Evolutionary conservation across 1,140 invertebrate species (phyloP), one percentile per base, ranked within the genome.

Genomic region (Leptinotarsa lineolata): DNA sequence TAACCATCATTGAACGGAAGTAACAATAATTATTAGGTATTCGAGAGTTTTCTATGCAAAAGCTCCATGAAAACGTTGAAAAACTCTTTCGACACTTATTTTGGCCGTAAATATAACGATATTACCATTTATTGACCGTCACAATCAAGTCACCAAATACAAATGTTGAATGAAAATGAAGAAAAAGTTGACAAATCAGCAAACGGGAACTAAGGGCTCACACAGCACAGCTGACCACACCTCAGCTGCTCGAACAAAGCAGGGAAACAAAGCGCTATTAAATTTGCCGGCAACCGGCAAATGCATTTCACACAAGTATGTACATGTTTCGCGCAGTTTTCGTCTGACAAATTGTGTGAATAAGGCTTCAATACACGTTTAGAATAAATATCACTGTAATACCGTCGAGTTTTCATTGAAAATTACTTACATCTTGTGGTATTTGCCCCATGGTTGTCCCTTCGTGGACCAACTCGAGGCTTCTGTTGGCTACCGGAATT

Each of bases 401-500:
- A 39, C 30, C 4, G 20, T 63, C 20, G 20, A 63, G 11, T 63
- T 63, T 63, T 63, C n/a, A 30, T 63, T 63, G 13, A 63, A 16
- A 21, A 66, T n/a, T 68, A 88, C 86, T 87, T 80, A 88, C 88
- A 77, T 88, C 85, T 78, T 86, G 85, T 74, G 83, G 84, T 77
- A 88, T 88, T 79, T 88, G 88, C 79, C 88, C 88, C 87, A 89
- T 89, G 72, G 82, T 87, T 79, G 79, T 84, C 77, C 84, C 85
- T 82, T 81, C 84, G 72, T 84, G 85, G 77, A 82, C 84, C 76
- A 81, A 81, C 77, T 84, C 79, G 72, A 83, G 83, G 75, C 80
- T 79, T 76, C 85, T 83, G 79, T 85, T 83, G 74, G 86, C 85
- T 76, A 88, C 85, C 78, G 86, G 86, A 87, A 87, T 87, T 84